A percentile compares a stretch with the other conserved stretches of the same genome.
Conservation (phyloP, 2,888 invertebrate genomes). For the Drosophila eohydei region DNA sequence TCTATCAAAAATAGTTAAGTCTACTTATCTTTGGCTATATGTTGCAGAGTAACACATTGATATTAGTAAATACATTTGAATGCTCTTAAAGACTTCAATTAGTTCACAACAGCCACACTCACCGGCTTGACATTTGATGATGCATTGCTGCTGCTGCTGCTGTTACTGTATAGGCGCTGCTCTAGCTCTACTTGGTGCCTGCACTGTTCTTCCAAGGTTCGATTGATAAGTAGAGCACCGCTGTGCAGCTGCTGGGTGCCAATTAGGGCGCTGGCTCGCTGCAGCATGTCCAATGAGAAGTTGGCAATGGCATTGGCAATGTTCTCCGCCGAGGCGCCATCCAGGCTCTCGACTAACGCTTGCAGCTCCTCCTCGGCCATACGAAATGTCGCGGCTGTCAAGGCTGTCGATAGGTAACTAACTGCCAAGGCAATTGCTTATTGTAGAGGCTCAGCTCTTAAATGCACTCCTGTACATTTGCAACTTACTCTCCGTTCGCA, state of each 20-base stretch:
- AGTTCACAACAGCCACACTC: conserved; percentile 25
- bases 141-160: conserved; percentile 1
- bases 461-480: conserved; percentile 26
- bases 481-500: not conserved
- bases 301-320: conserved; percentile 74
- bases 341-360: conserved; percentile 72
- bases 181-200: conserved; percentile 61
- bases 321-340: conserved; percentile 56
- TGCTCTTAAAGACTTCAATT: not conserved
- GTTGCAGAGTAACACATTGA: not conserved
- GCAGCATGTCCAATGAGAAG: conserved; percentile 76
- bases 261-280: conserved; percentile 71
- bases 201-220: conserved; percentile 71
- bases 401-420: not conserved
- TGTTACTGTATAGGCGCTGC: conserved; percentile 8
- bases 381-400: not conserved
- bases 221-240: conserved; percentile 59
- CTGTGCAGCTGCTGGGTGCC: conserved; percentile 55
- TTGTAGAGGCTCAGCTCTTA: conserved; percentile 9
- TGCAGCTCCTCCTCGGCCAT: conserved; percentile 74
- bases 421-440: not conserved
- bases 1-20: not conserved
- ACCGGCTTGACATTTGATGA: conserved; percentile 37
- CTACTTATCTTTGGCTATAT: not conserved
- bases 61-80: not conserved